These are phyloP conservation scores for Paradoxurus hermaphroditus DNA, from an alignment of 2,113 vertebrate genomes.

Conservation along the genomic window DNA sequence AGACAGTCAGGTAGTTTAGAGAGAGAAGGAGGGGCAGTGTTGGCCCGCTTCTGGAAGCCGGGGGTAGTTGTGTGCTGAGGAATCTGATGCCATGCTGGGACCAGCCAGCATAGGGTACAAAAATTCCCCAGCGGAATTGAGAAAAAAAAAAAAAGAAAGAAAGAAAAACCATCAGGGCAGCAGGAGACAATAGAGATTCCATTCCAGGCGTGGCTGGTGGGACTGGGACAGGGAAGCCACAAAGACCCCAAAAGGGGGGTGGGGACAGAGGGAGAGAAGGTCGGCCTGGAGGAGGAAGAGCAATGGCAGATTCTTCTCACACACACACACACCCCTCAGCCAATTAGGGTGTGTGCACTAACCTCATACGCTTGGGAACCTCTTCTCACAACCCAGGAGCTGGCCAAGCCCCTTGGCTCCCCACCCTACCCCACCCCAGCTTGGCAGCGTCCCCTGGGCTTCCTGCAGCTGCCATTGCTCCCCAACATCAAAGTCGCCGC, in stretches of 20 bases:
- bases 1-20: conserved; percentile 63
- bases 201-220: conserved; percentile 9
- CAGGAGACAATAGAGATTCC: conserved; percentile 54
- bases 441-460: conserved; percentile 24
- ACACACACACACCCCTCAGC: neutral
- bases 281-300: neutral
- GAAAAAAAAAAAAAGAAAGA: neutral
- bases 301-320: neutral
- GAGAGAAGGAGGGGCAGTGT: neutral
- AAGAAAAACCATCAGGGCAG: neutral
- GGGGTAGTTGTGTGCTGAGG: neutral
- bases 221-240: neutral
- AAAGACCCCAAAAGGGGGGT: neutral
- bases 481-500: conserved; percentile 44
- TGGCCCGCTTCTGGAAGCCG: conserved; percentile 4
- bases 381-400: conserved; percentile 46
- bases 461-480: neutral
- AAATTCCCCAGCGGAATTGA: conserved; percentile 19
- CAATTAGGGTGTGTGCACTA: conserved; percentile 52
- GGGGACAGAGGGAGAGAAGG: neutral
- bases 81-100: conserved; percentile 15
- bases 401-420: conserved; percentile 47
- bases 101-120: neutral
- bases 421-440: conserved; percentile 22
- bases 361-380: conserved; percentile 47